Evolutionary conservation across 2,113 vertebrate genomes (phyloP).

Genomic region (Lepus europaeus): DNA sequence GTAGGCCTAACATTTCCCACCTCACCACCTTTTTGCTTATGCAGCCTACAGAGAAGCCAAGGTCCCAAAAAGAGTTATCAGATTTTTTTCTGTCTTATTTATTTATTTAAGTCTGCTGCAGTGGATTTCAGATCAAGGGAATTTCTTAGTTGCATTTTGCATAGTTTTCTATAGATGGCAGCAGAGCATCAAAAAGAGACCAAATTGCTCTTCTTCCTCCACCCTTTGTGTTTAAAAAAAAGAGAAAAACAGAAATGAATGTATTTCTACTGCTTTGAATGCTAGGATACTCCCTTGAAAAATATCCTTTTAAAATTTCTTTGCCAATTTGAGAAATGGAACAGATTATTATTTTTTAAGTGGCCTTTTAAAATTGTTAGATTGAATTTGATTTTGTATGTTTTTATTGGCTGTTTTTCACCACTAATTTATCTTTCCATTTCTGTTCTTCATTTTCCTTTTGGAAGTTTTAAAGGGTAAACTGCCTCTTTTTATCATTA

Average conservation of each 20-base stretch:
- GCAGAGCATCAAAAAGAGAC: neutral
- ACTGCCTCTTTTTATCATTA: neutral
- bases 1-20: neutral
- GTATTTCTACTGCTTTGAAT: neutral
- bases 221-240: conserved; percentile 39
- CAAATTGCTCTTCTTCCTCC: neutral
- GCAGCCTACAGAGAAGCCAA: neutral
- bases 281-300: neutral
- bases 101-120: neutral
- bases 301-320: neutral
- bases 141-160: conserved; percentile 31
- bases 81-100: neutral
- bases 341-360: conserved; percentile 42
- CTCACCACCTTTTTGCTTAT: neutral
- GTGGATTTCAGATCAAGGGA: neutral
- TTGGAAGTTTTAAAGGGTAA: neutral
- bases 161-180: conserved; percentile 14
- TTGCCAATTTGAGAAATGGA: neutral
- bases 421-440: neutral
- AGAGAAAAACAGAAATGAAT: neutral
- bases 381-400: neutral
- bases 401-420: conserved; percentile 15
- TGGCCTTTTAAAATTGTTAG: neutral
- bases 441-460: neutral
- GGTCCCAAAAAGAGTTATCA: neutral